Percentiles rank a stretch among this genome's conserved stretches.
phyloP scores from a whole-genome alignment of 2,888 invertebrate genomes.

The Anoplius nigerrimus region DNA sequence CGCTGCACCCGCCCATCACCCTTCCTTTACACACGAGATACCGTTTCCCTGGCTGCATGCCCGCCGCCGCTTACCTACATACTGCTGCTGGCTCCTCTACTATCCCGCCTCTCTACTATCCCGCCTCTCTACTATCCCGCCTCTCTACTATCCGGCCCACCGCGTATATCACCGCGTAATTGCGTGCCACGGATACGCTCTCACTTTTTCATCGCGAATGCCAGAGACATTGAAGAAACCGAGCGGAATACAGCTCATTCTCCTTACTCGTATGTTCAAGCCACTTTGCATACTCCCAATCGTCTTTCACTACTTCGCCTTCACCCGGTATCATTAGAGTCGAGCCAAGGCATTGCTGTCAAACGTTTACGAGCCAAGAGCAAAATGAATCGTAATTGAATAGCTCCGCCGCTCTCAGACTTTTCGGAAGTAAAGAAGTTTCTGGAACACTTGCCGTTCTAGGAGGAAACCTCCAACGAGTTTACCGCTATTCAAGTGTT shows the following conservation, averaged over 20 bases:
- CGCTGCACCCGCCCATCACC: slow-evolving; percentile 22
- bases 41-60: too few relatives aligned
- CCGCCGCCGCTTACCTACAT: background rate
- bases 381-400: too few relatives aligned
- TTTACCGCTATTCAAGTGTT: too few relatives aligned
- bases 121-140: slow-evolving; percentile 14
- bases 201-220: background rate
- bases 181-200: slow-evolving; percentile 1
- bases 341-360: too few relatives aligned
- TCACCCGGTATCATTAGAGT: too few relatives aligned
- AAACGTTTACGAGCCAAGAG: too few relatives aligned
- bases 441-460: slow-evolving; percentile 2
- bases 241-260: background rate
- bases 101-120: slow-evolving; percentile 7
- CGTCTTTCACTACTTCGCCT: too few relatives aligned
- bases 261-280: too few relatives aligned
- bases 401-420: too few relatives aligned
- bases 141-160: slow-evolving; percentile 18
- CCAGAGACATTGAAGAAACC: slow-evolving; percentile 4
- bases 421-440: too few relatives aligned
- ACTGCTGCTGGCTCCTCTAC: background rate
- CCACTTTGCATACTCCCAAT: too few relatives aligned
- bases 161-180: slow-evolving; percentile 33
- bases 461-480: too few relatives aligned
- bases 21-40: background rate